Evolutionary conservation across 2,113 vertebrate genomes (phyloP), one percentile per base, ranked within the genome.

Genomic region (Kryptolebias marmoratus): DNA sequence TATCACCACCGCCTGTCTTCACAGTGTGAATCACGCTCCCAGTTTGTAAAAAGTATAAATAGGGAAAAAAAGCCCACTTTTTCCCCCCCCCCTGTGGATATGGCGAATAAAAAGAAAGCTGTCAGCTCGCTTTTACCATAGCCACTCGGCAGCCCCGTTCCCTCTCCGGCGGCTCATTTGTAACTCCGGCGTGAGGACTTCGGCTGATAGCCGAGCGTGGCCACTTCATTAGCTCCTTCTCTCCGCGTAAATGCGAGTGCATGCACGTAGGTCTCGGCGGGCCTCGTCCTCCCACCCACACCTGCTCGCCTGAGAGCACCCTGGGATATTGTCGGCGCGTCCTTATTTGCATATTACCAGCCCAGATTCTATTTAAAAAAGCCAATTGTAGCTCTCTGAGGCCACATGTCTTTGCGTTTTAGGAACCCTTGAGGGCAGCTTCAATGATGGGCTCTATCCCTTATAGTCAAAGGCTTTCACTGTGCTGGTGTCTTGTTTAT

Each of bases 181-280:
- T 81, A 65, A 39, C 79, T 49, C 84, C 70, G 15, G 58, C 68
- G 71, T 88, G 65, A 47, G 79, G 75, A 78, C 80, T 68, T 81
- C 83, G 77, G 68, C 78, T 75, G 64, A 68, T 73, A 80, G 69
- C 49, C 47, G 81, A 84, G 80, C 80, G 27, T 49, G 49, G 82
- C 65, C 70, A 86, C 90, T 87, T 93, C 91, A 90, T 91, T 91
- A 91, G 86, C 77, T 77, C 44, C 60, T 76, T 80, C 60, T 73
- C 59, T 75, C 66, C 54, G 53, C 16, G 27, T 57, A 42, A 75
- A 66, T 58, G 59, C 57, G 53, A 78, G 71, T 47, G 47, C 53
- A 32, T 45, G 50, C 45, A 28, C 30, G 16, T 18, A 14, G 64
- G 75, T 71, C 87, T 85, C 85, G 0, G 1, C 0, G 81, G 87